Percentiles rank a stretch among this genome's conserved stretches.
phyloP scores from a whole-genome alignment of 2,888 invertebrate species.

The Pterostichus niger region DNA sequence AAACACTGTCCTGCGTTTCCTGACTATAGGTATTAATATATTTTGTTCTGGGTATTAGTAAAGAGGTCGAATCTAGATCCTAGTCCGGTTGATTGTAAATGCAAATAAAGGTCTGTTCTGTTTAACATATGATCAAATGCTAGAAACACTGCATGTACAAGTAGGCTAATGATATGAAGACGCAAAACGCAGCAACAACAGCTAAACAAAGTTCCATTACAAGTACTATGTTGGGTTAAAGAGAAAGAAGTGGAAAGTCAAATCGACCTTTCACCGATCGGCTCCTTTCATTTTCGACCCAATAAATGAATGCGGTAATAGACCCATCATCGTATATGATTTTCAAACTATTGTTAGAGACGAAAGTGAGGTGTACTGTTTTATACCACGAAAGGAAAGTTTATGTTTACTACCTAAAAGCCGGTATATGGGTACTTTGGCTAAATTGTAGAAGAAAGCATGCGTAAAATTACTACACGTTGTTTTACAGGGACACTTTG shows the following conservation, averaged over 20 bases:
- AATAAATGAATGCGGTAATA: conserved; percentile 65
- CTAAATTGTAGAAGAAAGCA: conserved; percentile 51
- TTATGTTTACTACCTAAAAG: conserved; percentile 27
- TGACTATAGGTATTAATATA: too few relatives aligned
- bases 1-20: too few relatives aligned
- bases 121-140: conserved; percentile 22
- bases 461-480: conserved; percentile 56
- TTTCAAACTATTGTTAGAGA: conserved; percentile 48
- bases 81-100: conserved; percentile 22
- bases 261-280: conserved; percentile 67
- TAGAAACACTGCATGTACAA: conserved; percentile 2
- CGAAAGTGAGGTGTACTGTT: conserved; percentile 8
- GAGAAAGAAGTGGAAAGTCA: conserved; percentile 65
- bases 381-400: conserved; percentile 42
- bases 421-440: conserved; percentile 34
- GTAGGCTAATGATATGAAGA: conserved; percentile 65
- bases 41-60: neutral
- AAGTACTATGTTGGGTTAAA: conserved; percentile 27
- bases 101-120: conserved; percentile 25
- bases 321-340: conserved; percentile 36
- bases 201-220: conserved; percentile 22
- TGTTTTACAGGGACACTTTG: conserved; percentile 58
- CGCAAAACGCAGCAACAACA: conserved; percentile 25
- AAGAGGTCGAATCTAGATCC: neutral
- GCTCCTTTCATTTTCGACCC: conserved; percentile 68